Evolutionary conservation across 1,140 invertebrate genomes (phyloP).

Genomic region (Drosophila ambigua): DNA sequence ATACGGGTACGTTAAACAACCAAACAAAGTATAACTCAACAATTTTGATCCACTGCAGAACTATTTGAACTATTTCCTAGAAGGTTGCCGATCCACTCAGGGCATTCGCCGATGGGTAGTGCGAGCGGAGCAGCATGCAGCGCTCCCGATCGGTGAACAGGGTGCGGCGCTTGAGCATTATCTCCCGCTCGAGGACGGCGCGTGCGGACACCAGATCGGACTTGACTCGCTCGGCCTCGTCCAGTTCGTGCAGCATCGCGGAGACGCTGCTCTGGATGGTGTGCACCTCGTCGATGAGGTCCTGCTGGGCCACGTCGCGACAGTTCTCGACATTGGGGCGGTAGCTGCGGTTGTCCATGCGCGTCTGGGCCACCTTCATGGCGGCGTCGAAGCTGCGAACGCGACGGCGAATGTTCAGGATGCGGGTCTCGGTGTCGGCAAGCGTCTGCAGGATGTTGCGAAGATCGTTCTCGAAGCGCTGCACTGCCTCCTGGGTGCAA

Average conservation of each 20-base stretch:
- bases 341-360: conserved; percentile 88
- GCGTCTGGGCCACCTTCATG: conserved; percentile 91
- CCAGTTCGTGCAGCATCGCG: conserved; percentile 86
- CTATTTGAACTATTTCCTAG: conserved; percentile 4
- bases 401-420: conserved; percentile 86
- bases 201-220: conserved; percentile 86
- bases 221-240: conserved; percentile 86
- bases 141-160: conserved; percentile 89
- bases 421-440: conserved; percentile 89
- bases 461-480: conserved; percentile 88
- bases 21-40: neutral
- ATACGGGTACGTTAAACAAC: too few species aligned
- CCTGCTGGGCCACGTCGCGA: conserved; percentile 88
- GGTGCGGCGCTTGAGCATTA: conserved; percentile 89
- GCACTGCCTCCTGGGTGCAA: conserved; percentile 87
- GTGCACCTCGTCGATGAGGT: conserved; percentile 90
- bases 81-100: conserved; percentile 85
- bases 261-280: conserved; percentile 87
- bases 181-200: conserved; percentile 88
- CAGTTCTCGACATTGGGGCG: conserved; percentile 89
- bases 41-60: conserved; percentile 7
- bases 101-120: conserved; percentile 88
- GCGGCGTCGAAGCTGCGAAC: conserved; percentile 88
- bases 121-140: conserved; percentile 86
- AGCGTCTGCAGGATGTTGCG: conserved; percentile 87